These are phyloP conservation scores for Acipenser oxyrinchus DNA, from an alignment of 2,797 vertebrate genomes.

Conservation along the genomic window DNA sequence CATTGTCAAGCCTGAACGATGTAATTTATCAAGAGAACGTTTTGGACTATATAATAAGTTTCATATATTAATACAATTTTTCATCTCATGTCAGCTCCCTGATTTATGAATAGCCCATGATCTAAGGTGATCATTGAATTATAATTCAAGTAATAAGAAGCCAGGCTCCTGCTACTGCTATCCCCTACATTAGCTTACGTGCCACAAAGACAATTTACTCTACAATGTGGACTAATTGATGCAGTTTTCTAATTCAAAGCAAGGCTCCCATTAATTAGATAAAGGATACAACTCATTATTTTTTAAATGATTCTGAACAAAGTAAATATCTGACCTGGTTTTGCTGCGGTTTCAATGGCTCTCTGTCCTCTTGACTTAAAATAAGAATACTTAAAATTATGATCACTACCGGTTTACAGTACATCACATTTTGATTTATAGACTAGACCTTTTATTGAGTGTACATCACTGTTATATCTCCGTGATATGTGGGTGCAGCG, in stretches of 20 bases:
- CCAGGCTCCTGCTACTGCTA: slow-evolving; percentile 58
- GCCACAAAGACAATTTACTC: slow-evolving; percentile 69
- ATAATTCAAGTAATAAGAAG: slow-evolving; percentile 98
- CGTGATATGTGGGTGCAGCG: slow-evolving; percentile 33
- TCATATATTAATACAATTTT: slow-evolving; percentile 99
- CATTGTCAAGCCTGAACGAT: slow-evolving; percentile 98
- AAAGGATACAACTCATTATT: slow-evolving; percentile 93
- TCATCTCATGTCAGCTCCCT: slow-evolving; percentile 97
- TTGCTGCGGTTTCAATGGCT: slow-evolving; percentile 68
- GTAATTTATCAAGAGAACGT: slow-evolving; percentile 99
- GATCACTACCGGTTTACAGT: slow-evolving; percentile 77
- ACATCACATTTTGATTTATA: slow-evolving; percentile 73
- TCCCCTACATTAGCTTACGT: slow-evolving; percentile 64
- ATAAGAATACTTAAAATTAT: slow-evolving; percentile 71
- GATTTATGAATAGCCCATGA: slow-evolving; percentile 97
- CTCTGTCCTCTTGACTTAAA: slow-evolving; percentile 60
- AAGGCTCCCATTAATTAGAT: slow-evolving; percentile 88
- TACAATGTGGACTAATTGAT: slow-evolving; percentile 80
- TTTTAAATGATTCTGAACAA: slow-evolving; percentile 86
- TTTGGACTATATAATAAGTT: slow-evolving; percentile 99
- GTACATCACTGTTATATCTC: slow-evolving; percentile 48
- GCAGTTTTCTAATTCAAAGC: slow-evolving; percentile 77
- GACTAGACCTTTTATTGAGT: slow-evolving; percentile 66
- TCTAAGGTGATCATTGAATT: slow-evolving; percentile 99
- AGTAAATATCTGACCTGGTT: slow-evolving; percentile 79